Percentiles rank a stretch among this genome's conserved stretches.
These are phyloP conservation scores for Apaloderma vittatum DNA, from an alignment of 2,113 vertebrate genomes.

Conservation along the genomic window DNA sequence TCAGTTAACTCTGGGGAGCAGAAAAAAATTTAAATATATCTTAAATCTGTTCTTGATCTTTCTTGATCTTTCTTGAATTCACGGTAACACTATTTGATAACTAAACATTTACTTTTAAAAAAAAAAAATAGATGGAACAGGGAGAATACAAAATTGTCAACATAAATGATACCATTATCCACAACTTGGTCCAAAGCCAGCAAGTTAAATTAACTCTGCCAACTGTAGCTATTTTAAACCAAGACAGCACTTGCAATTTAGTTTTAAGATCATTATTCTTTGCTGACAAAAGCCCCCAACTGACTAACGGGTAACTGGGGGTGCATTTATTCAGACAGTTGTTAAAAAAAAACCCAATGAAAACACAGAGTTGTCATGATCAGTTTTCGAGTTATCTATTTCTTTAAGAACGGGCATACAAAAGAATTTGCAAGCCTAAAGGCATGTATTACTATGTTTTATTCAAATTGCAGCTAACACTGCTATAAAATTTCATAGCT, in stretches of 20 bases:
- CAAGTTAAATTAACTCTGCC: not conserved
- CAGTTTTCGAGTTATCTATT: not conserved
- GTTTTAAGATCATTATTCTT: not conserved
- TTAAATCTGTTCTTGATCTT: not conserved
- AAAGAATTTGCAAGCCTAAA: not conserved
- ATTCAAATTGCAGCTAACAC: not conserved
- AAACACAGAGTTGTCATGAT: not conserved
- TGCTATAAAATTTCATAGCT: not conserved
- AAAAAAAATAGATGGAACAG: not conserved
- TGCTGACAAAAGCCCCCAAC: not conserved
- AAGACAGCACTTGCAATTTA: not conserved
- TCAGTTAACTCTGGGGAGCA: not conserved
- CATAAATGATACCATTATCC: not conserved
- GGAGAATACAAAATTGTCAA: not conserved
- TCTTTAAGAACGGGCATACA: not conserved
- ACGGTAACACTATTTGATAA: not conserved
- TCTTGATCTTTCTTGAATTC: not conserved
- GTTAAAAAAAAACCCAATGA: not conserved
- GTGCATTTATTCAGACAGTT: not conserved
- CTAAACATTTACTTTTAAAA: not conserved
- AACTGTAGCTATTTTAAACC: not conserved
- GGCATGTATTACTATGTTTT: not conserved
- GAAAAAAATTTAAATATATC: not conserved
- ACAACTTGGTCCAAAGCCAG: not conserved
- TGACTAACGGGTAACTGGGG: rapidly evolving